These are phyloP conservation scores for Gymnobelideus leadbeateri DNA, from an alignment of 2,113 vertebrate genomes.

Conservation along the genomic window DNA sequence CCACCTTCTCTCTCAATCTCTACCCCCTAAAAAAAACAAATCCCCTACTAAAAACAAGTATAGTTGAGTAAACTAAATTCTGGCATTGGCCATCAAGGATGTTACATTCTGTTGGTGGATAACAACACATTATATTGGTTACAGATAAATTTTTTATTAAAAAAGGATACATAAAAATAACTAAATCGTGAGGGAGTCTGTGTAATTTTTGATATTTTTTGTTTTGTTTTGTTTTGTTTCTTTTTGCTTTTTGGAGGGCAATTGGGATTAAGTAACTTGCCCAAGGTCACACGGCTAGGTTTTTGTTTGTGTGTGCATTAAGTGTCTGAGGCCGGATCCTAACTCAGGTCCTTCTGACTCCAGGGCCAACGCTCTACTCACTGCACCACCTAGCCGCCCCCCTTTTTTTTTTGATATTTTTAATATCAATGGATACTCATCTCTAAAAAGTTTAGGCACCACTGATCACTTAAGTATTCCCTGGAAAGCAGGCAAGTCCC, in stretches of 20 bases:
- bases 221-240: too few relatives aligned
- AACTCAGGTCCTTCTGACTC: too few relatives aligned
- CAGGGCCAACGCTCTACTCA: too few relatives aligned
- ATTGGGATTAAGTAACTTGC: too few relatives aligned
- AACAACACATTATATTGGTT: background rate
- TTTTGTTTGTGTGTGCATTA: too few relatives aligned
- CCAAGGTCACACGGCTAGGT: too few relatives aligned
- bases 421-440: background rate
- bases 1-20: background rate
- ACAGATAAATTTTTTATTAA: background rate
- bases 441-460: background rate
- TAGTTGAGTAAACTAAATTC: background rate
- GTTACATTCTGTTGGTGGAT: background rate
- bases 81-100: background rate
- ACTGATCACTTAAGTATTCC: background rate
- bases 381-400: too few relatives aligned
- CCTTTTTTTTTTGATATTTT: background rate
- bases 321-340: too few relatives aligned
- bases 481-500: background rate
- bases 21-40: background rate
- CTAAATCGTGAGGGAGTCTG: background rate
- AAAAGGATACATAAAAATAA: background rate
- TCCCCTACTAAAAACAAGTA: background rate
- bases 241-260: too few relatives aligned
- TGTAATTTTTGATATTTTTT: background rate